phyloP scores from a whole-genome alignment of 2,113 vertebrate species.

The Hipposideros armiger region DNA sequence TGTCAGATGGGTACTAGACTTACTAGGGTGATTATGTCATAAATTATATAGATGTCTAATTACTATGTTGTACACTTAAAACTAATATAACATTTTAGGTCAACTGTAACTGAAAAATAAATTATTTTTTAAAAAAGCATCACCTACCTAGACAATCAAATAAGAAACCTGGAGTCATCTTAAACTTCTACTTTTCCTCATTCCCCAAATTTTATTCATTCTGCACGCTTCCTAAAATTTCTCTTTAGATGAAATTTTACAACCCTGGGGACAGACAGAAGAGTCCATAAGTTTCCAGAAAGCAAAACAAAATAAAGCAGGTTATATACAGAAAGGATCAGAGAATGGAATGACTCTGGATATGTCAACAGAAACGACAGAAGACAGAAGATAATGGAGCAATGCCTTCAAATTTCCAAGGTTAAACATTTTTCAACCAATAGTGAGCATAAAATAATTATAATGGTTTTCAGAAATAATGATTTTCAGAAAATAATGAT shows the following conservation, averaged over 20 bases:
- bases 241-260: not conserved
- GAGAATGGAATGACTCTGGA: not conserved
- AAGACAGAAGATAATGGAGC: not conserved
- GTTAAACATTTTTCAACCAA: not conserved
- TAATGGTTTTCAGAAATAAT: not conserved
- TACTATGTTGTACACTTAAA: no score
- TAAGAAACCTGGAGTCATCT: not conserved
- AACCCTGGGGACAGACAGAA: not conserved
- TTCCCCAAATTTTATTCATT: not conserved
- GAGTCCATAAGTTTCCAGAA: not conserved
- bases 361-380: not conserved
- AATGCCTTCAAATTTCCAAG: not conserved
- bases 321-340: not conserved
- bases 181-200: not conserved
- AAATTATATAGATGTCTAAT: no score
- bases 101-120: no score
- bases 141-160: slow-evolving; percentile 5
- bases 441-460: not conserved
- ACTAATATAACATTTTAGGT: no score
- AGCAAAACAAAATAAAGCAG: not conserved
- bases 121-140: no score
- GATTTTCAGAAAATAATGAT: not conserved
- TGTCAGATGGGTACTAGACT: no score
- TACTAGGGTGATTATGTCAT: no score
- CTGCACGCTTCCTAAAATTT: not conserved